Base-by-base conservation (phyloP, 2,797 vertebrate species). In the Aythya fuligula region DNA sequence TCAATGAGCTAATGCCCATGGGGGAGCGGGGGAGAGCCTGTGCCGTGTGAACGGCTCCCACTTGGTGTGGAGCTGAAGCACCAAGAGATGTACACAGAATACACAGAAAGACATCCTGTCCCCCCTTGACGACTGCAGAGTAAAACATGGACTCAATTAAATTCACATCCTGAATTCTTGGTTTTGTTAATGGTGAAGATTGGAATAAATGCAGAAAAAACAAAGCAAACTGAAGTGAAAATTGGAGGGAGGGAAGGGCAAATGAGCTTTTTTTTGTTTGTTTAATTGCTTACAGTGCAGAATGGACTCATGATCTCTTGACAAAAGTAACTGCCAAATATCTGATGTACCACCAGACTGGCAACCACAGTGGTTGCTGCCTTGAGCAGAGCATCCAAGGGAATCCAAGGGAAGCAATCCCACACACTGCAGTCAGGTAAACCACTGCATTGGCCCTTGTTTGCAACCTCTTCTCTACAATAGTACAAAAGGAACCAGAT, bases 131-230 rank as follows among this genome's bases (percentile, higher is more conserved):
- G 79, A 57, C 72, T 72, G 66, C 58, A 75, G 71, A 45, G 67
- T 57, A 70, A 96, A 95, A 90, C 82, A 32, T 32, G 58, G 91
- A n/a, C 88, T 87, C 69, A 15, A 18, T 70, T 70, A 90, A 86
- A 88, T 69, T 75, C 71, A 89, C 64, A 60, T 69, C 66, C 67
- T 69, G 45, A 53, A 51, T 53, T 88, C 80, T 56, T 41, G 17
- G 36, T 66, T 39, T 86, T 72, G 49, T 56, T 89, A 58, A 27
- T 5, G 25, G 32, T 38, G 51, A 87, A 65, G 64, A 70, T 2
- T 73, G 51, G 67, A 95, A 66, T 20, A 76, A 87, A 79, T 30
- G 34, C 1, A 53, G 60, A 30, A 79, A 92, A 77, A 54, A 13
- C 25, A 45, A 64, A 84, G 34, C 15, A 47, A 89, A 80, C 24